Base-by-base conservation (phyloP, 2,797 vertebrate genomes). In the Leuciscus waleckii region DNA sequence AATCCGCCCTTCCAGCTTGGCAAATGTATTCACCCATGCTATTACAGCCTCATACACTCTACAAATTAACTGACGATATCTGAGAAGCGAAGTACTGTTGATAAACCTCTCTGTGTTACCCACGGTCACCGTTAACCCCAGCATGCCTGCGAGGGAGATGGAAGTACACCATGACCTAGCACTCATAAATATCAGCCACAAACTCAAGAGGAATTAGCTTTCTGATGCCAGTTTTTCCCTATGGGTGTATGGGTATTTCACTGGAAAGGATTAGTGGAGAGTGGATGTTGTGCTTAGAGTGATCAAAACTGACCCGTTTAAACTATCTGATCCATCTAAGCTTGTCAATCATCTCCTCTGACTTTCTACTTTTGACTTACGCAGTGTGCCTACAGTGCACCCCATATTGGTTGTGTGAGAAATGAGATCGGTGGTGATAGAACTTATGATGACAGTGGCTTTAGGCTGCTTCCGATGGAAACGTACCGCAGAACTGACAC, bases 271-370 rank as follows among this genome's bases (percentile, higher is more conserved):
- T 29, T 68, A 87, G 69, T 80, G 41, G 54, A 80, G 69, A 81
- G 41, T 23, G 56, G 39, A 79, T 77, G 73, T 65, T 81, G 51
- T 58, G 58, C 61, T 78, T 71, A 29, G 41, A 37, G 23, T 51
- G 79, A 87, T 89, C 86, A 87, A 85, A 89, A 75, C 63, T 32
- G 61, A 75, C 83, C 82, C 7, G 39, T 41, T 80, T 51, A 80
- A 85, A 46, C 76, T 56, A 69, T 58, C 49, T 2, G 39, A 74
- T 49, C 83, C 26, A 85, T 75, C 69, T 65, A 85, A 58, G 46
- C 61, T 68, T 51, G 81, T 79, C 63, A 82, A 70, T 82, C 54
- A 83, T 78, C 43, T 58, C 51, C 61, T 37, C 73, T 78, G 65
- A 54, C 86, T 65, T 56, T 74, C 73, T 67, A 79, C 19, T 29